phyloP scores from a whole-genome alignment of 2,113 vertebrate genomes.

The Dromiciops gliroides region DNA sequence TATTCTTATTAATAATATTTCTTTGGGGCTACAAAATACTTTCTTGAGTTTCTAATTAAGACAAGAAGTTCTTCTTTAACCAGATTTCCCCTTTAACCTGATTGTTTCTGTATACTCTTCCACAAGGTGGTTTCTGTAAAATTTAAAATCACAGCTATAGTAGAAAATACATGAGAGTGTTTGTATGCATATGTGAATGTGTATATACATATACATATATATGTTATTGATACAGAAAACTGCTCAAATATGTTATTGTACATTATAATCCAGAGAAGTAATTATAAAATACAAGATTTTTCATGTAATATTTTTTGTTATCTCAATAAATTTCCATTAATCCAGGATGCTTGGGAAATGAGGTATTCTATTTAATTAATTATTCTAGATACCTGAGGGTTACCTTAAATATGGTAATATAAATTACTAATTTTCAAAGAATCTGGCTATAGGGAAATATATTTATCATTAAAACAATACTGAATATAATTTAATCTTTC shows the following conservation, averaged over 20 bases:
- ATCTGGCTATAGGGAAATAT: not conserved
- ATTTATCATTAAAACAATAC: not conserved
- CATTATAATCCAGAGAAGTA: not conserved
- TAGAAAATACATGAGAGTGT: not conserved
- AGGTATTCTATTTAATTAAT: not conserved
- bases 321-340: slow-evolving; percentile 10
- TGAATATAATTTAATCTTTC: not conserved
- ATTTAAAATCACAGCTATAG: not conserved
- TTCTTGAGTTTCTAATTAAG: not conserved
- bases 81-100: not conserved
- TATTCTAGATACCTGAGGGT: not conserved
- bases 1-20: not conserved
- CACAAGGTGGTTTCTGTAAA: slow-evolving; percentile 12
- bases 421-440: slow-evolving; percentile 36
- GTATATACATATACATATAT: not conserved
- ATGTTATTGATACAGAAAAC: not conserved
- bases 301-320: slow-evolving; percentile 1
- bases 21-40: not conserved
- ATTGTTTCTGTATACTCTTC: not conserved
- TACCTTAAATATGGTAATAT: not conserved
- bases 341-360: not conserved
- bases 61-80: not conserved
- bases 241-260: not conserved
- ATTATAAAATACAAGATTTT: slow-evolving; percentile 5
- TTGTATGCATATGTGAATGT: not conserved